Base-by-base conservation (phyloP, 2,113 vertebrate genomes). In the Diadophis punctatus region DNA sequence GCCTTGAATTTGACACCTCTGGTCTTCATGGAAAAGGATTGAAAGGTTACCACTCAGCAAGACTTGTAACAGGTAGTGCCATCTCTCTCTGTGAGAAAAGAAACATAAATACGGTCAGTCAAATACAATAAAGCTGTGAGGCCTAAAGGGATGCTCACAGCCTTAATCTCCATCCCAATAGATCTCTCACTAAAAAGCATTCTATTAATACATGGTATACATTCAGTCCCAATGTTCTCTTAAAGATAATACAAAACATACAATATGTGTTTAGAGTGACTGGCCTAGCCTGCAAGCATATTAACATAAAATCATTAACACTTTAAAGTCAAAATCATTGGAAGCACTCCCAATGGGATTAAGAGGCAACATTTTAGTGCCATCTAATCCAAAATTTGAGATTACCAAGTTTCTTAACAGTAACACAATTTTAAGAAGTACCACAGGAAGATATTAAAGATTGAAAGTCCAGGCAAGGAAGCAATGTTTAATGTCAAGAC, bases 61-160 rank as follows among this genome's bases (percentile, higher is more conserved):
- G 49, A n/a, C 49, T 51, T 51, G 20, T 34, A 49, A 49, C 16
- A 48, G 43, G 86, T 80, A 46, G n/a, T 88, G 3, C 20, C 8
- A 53, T 14, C 74, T 89, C 8, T 91, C 3, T 23, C 0, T 18
- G 60, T 46, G 6, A 84, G 18, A 87, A 92, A 88, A 87, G 43
- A 52, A 43, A 60, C 60, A 49, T 87, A 87, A 56, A 93, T 90
- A 80, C 86, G 46, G 46, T 46, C 87, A 25, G 88, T 91, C 86
- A 89, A 56, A 89, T 25, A 60, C 86, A 91, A 60, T 63, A 86
- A 63, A 86, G 23, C 18, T 85, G 25, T 60, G 55, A 89, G 23
- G 90, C 18, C 23, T 34, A 58, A 56, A 55, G 90, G 90, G 94
- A 86, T 48, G 89, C 93, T 48, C 85, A 74, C 34, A 90, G 53